Conservation (phyloP, 2,888 invertebrate genomes). For the Drosophila diplacantha region DNA sequence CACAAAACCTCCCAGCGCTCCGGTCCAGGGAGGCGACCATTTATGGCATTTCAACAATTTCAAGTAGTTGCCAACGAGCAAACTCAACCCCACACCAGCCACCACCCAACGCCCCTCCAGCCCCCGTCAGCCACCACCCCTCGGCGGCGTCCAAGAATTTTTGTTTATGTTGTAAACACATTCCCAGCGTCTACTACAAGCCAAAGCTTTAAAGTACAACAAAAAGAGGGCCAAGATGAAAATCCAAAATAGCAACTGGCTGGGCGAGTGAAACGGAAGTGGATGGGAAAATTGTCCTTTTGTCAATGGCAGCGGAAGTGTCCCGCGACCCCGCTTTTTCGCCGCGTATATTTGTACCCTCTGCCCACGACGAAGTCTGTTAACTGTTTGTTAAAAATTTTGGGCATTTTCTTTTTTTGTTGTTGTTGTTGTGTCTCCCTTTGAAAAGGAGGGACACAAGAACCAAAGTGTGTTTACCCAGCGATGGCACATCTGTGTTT, state of each 20-base stretch:
- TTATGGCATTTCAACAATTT: constrained; percentile 67
- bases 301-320: constrained; percentile 45
- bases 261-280: constrained; percentile 3
- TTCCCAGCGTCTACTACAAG: constrained; percentile 43
- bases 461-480: constrained; percentile 46
- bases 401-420: constrained; percentile 29
- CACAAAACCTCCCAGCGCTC: neutral
- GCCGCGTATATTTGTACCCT: constrained; percentile 13
- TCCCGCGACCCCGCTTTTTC: constrained; percentile 10
- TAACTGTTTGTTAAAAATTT: constrained; percentile 49
- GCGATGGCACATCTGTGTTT: constrained; percentile 64
- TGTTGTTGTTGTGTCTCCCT: constrained; percentile 3
- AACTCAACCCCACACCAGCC: neutral
- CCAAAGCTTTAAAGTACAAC: constrained; percentile 35
- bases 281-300: constrained; percentile 45
- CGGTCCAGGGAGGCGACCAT: constrained; percentile 29
- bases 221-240: constrained; percentile 21
- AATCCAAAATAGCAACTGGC: constrained; percentile 24
- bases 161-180: constrained; percentile 59
- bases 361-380: constrained; percentile 37
- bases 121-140: neutral
- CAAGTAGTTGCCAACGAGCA: constrained; percentile 58
- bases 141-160: constrained; percentile 29
- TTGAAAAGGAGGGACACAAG: constrained; percentile 23
- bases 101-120: constrained; percentile 1